Conservation (phyloP, 1,140 invertebrate genomes). For the Drosophila asahinai region DNA sequence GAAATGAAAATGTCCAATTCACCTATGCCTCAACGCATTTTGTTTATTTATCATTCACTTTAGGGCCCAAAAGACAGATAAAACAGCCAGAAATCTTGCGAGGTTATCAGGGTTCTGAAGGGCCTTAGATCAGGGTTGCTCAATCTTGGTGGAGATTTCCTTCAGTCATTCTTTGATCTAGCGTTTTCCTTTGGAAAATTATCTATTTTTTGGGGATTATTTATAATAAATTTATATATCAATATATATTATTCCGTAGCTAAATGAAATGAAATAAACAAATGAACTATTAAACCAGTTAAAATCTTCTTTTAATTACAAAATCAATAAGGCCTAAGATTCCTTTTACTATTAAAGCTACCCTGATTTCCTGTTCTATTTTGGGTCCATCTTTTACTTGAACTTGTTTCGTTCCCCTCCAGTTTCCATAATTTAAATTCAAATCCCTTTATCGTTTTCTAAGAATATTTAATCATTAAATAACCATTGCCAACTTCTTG, state of each 20-base stretch:
- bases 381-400: neutral
- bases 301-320: too few relatives aligned
- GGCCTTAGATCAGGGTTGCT: neutral
- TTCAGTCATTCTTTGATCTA: neutral
- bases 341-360: neutral
- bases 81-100: neutral
- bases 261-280: too few relatives aligned
- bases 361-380: neutral
- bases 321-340: too few relatives aligned
- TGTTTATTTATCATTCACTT: slow-evolving; percentile 58
- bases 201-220: too few relatives aligned
- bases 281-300: too few relatives aligned
- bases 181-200: neutral
- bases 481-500: neutral
- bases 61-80: slow-evolving; percentile 1
- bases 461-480: neutral
- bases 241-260: too few relatives aligned
- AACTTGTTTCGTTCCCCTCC: neutral
- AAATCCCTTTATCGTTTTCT: neutral
- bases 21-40: slow-evolving; percentile 42
- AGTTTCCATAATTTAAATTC: neutral
- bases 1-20: slow-evolving; percentile 53
- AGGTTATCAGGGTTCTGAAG: neutral
- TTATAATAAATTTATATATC: too few relatives aligned
- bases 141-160: neutral